Conservation (phyloP, 2,113 vertebrate genomes). For the Misgurnus anguillicaudatus region DNA sequence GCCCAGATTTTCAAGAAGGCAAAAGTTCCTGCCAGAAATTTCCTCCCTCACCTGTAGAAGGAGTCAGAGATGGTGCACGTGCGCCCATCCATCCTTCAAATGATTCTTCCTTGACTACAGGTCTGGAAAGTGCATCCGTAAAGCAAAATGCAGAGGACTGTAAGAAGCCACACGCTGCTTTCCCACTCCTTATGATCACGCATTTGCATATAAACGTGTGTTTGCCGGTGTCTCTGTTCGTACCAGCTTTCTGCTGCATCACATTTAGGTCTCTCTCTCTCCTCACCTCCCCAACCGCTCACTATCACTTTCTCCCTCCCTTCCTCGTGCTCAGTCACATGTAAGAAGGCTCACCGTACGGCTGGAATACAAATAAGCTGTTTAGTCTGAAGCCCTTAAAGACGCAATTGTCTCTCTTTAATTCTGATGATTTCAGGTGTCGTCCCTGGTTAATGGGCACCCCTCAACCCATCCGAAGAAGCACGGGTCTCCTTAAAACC, state of each 20-base stretch:
- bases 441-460: neutral
- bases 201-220: slow-evolving; percentile 57
- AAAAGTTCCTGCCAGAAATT: neutral
- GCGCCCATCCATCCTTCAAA: slow-evolving; percentile 49
- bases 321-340: slow-evolving; percentile 68
- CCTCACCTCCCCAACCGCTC: slow-evolving; percentile 33
- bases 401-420: slow-evolving; percentile 68
- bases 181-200: slow-evolving; percentile 29
- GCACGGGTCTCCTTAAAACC: slow-evolving; percentile 8
- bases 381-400: slow-evolving; percentile 69
- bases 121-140: neutral
- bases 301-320: slow-evolving; percentile 34
- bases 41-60: slow-evolving; percentile 26
- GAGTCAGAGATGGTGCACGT: slow-evolving; percentile 51
- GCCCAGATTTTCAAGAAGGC: neutral
- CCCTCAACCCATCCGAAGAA: neutral
- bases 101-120: slow-evolving; percentile 44
- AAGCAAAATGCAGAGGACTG: neutral
- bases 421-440: slow-evolving; percentile 43
- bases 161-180: slow-evolving; percentile 33
- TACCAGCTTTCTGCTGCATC: slow-evolving; percentile 70
- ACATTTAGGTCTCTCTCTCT: slow-evolving; percentile 62
- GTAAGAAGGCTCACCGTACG: slow-evolving; percentile 66
- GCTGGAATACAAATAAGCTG: slow-evolving; percentile 76
- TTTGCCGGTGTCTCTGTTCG: slow-evolving; percentile 60